phyloP scores from a whole-genome alignment of 2,888 invertebrate genomes.

The Apoda limacodes region DNA sequence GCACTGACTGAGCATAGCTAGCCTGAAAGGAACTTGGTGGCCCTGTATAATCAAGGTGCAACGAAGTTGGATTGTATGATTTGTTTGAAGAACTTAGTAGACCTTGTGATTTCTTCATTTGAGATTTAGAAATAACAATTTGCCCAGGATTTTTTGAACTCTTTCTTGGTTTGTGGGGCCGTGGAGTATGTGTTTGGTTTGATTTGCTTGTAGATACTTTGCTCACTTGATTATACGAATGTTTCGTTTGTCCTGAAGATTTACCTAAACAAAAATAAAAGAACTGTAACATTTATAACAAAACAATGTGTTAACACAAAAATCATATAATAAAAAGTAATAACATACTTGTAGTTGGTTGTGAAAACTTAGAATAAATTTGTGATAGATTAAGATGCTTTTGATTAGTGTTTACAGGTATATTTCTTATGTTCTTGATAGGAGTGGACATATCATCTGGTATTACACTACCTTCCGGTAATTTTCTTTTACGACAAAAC shows the following conservation, averaged over 20 bases:
- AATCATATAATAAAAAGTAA: too few species aligned
- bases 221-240: conserved; percentile 66
- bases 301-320: conserved; percentile 3
- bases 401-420: conserved; percentile 52
- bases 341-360: conserved; percentile 53
- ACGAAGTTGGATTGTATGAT: conserved; percentile 34
- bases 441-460: conserved; percentile 42
- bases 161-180: conserved; percentile 31
- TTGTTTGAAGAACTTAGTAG: conserved; percentile 37
- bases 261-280: conserved; percentile 40
- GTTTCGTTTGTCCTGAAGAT: conserved; percentile 58
- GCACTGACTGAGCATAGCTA: conserved; percentile 54
- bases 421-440: conserved; percentile 55
- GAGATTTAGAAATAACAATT: conserved; percentile 25
- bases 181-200: conserved; percentile 38
- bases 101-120: conserved; percentile 44
- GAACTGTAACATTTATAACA: conserved; percentile 4
- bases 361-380: conserved; percentile 61
- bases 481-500: conserved; percentile 52
- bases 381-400: conserved; percentile 62
- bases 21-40: conserved; percentile 60
- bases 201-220: conserved; percentile 65
- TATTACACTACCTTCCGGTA: conserved; percentile 40
- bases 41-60: conserved; percentile 45
- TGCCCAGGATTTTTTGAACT: conserved; percentile 15